Conservation (phyloP, 2,797 vertebrate genomes). For the Spea hammondii region DNA sequence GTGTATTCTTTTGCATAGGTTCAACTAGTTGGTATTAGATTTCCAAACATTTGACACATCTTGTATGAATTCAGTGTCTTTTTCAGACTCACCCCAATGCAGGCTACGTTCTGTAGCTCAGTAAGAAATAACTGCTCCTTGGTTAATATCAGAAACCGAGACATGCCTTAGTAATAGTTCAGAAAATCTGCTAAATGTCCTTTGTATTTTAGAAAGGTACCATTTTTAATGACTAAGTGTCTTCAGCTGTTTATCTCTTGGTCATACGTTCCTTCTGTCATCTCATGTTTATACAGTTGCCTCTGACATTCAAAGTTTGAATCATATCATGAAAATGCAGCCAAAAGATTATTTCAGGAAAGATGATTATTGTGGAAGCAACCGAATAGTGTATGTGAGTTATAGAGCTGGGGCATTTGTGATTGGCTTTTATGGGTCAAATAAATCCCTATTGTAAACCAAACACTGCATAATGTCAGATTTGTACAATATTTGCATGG, state of each 20-base stretch:
- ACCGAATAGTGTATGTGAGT: slow-evolving; percentile 58
- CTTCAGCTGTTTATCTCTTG: slow-evolving; percentile 42
- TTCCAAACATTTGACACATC: no score
- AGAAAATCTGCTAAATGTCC: slow-evolving; percentile 9
- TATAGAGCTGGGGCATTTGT: slow-evolving; percentile 37
- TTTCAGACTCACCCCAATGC: no score
- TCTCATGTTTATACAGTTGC: slow-evolving; percentile 21
- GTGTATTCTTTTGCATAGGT: no score
- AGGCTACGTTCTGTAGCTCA: no score
- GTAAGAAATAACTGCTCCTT: not conserved
- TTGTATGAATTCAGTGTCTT: no score
- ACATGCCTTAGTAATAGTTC: not conserved
- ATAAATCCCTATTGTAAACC: slow-evolving; percentile 55
- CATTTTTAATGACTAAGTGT: not conserved
- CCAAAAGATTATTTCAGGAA: slow-evolving; percentile 65
- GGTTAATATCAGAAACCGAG: not conserved
- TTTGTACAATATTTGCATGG: not conserved
- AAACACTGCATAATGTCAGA: slow-evolving; percentile 18
- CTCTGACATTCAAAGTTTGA: slow-evolving; percentile 54
- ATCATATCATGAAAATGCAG: slow-evolving; percentile 58
- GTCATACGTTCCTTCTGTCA: slow-evolving; percentile 53
- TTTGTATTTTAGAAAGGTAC: slow-evolving; percentile 18
- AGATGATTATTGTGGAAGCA: slow-evolving; percentile 58
- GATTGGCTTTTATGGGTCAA: slow-evolving; percentile 57
- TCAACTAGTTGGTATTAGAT: no score